Evolutionary conservation across 1,140 invertebrate genomes (phyloP).

Genomic region (Drosophila pachea): DNA sequence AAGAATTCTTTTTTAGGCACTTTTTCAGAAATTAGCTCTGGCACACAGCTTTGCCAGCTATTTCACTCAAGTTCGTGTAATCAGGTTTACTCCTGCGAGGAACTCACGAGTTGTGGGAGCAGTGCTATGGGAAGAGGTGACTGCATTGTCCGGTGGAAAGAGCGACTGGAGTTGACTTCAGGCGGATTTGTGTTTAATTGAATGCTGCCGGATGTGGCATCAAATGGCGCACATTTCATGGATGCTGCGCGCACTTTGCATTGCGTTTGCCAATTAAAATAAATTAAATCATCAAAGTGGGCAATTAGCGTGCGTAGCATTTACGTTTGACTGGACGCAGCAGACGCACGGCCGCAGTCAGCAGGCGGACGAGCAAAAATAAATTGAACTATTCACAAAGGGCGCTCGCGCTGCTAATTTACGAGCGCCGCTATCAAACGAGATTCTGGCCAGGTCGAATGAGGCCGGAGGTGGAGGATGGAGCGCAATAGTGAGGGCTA

Average conservation of each 20-base stretch:
- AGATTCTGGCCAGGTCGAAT: constrained; percentile 2
- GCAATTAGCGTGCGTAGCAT: constrained; percentile 35
- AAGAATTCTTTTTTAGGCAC: no score
- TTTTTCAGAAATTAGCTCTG: no score
- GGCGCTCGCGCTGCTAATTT: constrained; percentile 34
- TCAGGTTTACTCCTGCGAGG: not conserved
- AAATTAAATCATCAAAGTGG: constrained; percentile 41
- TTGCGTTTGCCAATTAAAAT: constrained; percentile 41
- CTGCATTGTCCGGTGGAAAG: constrained; percentile 17
- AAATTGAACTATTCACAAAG: constrained; percentile 38
- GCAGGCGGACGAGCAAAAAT: constrained; percentile 16
- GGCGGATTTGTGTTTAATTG: constrained; percentile 16
- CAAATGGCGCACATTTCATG: constrained; percentile 30
- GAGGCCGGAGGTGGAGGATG: constrained; percentile 22
- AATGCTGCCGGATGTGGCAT: constrained; percentile 30
- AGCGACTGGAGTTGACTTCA: not conserved
- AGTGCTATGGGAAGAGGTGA: not conserved
- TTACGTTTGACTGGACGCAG: constrained; percentile 11
- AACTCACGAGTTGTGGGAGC: constrained; percentile 8
- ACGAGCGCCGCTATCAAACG: constrained; percentile 28
- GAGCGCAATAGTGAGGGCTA: no score
- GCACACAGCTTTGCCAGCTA: not conserved
- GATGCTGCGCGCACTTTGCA: constrained; percentile 15
- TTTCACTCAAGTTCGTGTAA: not conserved
- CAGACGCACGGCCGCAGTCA: constrained; percentile 16